Base-by-base conservation (phyloP, 1,140 invertebrate genomes). In the Drosophila tropicalis region DNA sequence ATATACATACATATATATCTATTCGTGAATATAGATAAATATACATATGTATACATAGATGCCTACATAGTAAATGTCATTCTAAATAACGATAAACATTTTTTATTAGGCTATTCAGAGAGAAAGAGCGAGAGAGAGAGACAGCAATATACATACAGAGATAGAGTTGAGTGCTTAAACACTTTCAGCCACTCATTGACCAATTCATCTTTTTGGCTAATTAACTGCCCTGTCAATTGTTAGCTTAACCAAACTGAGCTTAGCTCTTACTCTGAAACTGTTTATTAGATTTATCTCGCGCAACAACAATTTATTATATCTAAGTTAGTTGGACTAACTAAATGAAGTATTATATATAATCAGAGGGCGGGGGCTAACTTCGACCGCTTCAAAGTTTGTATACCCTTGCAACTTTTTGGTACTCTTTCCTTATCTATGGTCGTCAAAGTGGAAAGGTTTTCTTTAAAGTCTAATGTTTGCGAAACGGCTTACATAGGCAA, bases 161-260 rank as follows among this genome's bases (percentile, higher is more conserved):
- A 39, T 39, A 3, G 36, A 39, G 12, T 39, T 5, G 36, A 51
- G 44, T 51, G 44, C 44, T 47, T 51, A 51, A 51, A 22, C 44
- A 7, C 17, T 51, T 51, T 51, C 22, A 51, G 44, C 44, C 44
- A 51, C 44, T 51, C 44, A 51, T 51, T 51, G 44, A 19, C 44
- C 44, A 51, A 51, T 51, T 19, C 44, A 51, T 51, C 17, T 51
- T n/a, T 51, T 51, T 51, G 44, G 17, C 44, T 51, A 51, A 51
- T 51, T 51, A 51, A 51, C 17, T 51, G 44, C 2, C 17, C 17
- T 51, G 44, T 51, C 44, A 10, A 47, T 17, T 17, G 15, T 19
- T 47, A 13, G 44, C 44, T 47, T 47, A 22, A 39, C 10, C 36
- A 39, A 13, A 10, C 12, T 39, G 12, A 36, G 12, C 36, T 39